Evolutionary conservation across 2,888 invertebrate species (phyloP).

Genomic region (Aproaerema taeniolella): DNA sequence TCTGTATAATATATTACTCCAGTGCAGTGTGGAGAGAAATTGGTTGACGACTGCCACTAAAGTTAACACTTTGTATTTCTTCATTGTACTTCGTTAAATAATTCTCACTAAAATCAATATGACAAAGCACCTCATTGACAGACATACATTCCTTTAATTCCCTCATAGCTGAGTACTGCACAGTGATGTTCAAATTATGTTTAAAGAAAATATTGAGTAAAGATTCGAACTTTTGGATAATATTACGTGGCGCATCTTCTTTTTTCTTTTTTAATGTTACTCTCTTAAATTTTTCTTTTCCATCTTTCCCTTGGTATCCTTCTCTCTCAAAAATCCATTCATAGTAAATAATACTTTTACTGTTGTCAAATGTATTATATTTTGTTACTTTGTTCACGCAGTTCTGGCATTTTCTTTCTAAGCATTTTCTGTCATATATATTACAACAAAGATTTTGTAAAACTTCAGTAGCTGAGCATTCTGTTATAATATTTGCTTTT

Average conservation of each 20-base stretch:
- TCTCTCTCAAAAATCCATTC: background rate
- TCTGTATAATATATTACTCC: background rate
- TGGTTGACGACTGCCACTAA: background rate
- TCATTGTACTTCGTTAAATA: constrained; percentile 1
- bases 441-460: background rate
- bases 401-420: background rate
- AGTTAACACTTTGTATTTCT: constrained; percentile 2
- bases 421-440: background rate
- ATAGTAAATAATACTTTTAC: background rate
- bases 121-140: background rate
- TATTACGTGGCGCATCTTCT: constrained; percentile 1
- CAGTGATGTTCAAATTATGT: background rate
- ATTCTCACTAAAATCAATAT: constrained; percentile 9
- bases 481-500: background rate
- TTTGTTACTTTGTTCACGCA: background rate
- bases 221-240: background rate
- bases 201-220: background rate
- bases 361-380: constrained; percentile 4
- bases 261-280: constrained; percentile 2
- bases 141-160: background rate
- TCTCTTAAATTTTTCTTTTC: background rate
- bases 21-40: constrained; percentile 4
- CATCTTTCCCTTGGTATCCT: background rate
- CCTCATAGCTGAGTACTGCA: background rate
- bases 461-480: background rate